These are phyloP conservation scores for Chrysemys picta DNA, from an alignment of 2,113 vertebrate genomes.

Conservation along the genomic window DNA sequence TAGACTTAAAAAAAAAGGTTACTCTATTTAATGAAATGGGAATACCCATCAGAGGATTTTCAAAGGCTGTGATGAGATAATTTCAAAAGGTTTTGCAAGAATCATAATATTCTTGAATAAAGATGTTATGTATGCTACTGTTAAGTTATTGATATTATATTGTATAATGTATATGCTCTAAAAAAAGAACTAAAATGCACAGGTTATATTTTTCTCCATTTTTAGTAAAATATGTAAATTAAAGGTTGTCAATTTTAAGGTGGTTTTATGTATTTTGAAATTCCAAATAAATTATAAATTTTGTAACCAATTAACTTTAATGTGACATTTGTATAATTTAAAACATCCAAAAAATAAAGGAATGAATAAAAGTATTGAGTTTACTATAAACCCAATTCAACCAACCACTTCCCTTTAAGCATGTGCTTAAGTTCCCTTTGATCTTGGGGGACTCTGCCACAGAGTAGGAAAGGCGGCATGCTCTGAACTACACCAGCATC, in stretches of 20 bases:
- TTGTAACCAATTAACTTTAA: background rate
- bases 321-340: background rate
- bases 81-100: background rate
- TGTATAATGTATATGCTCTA: background rate
- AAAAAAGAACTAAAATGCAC: background rate
- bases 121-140: background rate
- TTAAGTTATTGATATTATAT: background rate
- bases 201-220: background rate
- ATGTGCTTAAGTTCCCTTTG: background rate
- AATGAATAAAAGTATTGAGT: background rate
- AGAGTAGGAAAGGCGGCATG: background rate
- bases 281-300: background rate
- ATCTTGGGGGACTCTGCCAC: background rate
- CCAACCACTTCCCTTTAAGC: background rate
- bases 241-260: background rate
- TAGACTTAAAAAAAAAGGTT: background rate
- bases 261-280: background rate
- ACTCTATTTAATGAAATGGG: background rate
- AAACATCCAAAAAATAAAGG: background rate
- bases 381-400: background rate
- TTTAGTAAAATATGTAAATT: background rate
- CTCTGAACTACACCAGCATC: background rate
- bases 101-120: background rate
- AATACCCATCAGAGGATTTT: background rate
- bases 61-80: background rate